Percentiles rank a stretch among this genome's conserved stretches.
These are phyloP conservation scores for Caenorhabditis inopinata DNA, from an alignment of 1,140 invertebrate genomes.

Conservation along the genomic window DNA sequence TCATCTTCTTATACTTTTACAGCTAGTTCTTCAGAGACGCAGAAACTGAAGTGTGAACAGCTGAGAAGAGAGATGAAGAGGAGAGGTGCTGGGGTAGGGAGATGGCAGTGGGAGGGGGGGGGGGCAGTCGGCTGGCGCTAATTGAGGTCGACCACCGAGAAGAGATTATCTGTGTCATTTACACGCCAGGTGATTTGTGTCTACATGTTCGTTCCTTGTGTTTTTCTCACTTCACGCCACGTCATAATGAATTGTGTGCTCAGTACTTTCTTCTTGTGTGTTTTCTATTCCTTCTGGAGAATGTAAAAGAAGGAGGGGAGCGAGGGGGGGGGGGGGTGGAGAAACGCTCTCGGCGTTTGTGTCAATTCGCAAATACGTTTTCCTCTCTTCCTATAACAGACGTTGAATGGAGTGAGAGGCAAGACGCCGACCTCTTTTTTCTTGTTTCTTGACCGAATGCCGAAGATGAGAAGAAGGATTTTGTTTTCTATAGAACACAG, in stretches of 20 bases:
- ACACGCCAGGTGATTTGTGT: slow-evolving; percentile 25
- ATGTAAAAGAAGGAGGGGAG: too few relatives aligned
- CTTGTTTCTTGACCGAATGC: neutral
- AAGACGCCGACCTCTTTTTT: neutral
- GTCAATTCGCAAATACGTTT: slow-evolving; percentile 18
- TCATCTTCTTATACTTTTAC: neutral
- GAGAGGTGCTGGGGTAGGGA: neutral
- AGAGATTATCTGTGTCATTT: slow-evolving; percentile 25
- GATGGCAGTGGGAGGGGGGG: neutral
- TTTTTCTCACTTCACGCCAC: neutral
- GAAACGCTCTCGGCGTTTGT: neutral
- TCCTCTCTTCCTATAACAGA: slow-evolving; percentile 2
- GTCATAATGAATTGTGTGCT: slow-evolving; percentile 21
- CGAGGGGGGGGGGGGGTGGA: neutral
- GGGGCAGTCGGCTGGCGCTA: slow-evolving; percentile 15
- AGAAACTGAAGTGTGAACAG: slow-evolving; percentile 19
- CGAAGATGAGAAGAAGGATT: neutral
- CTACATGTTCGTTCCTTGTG: neutral
- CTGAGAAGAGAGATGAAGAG: slow-evolving; percentile 8
- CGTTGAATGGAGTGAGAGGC: neutral
- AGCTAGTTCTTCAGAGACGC: slow-evolving; percentile 1
- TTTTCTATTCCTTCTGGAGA: neutral
- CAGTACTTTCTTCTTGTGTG: slow-evolving; percentile 5
- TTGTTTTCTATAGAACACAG: too few relatives aligned
- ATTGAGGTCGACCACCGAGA: slow-evolving; percentile 27